Percentiles rank a stretch among this genome's conserved stretches.
Evolutionary conservation across 2,797 vertebrate genomes (phyloP).

Genomic region (Pseudochirops cupreus): DNA sequence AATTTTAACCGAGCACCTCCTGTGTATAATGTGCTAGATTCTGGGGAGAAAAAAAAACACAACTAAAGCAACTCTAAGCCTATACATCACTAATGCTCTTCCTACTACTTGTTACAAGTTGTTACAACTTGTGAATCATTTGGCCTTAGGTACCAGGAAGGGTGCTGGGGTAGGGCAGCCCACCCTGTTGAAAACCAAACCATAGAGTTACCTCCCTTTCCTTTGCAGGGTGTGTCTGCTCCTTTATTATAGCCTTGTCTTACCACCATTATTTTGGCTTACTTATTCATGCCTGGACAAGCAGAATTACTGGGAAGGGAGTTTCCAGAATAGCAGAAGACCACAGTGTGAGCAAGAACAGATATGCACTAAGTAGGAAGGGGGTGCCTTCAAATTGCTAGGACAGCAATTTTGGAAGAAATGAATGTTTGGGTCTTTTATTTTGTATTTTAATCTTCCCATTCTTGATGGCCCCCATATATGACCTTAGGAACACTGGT

Average conservation of each 20-base stretch:
- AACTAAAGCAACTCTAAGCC: neutral
- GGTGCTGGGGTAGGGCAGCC: neutral
- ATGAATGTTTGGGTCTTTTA: neutral
- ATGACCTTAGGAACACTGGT: neutral
- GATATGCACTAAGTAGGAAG: neutral
- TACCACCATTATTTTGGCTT: neutral
- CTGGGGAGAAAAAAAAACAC: neutral
- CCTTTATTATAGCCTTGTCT: neutral
- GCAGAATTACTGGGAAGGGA: slow-evolving; percentile 3
- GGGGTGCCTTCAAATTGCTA: neutral
- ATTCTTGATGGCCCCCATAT: neutral
- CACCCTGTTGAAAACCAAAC: neutral
- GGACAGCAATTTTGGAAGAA: neutral
- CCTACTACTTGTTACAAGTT: neutral
- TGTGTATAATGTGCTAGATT: neutral
- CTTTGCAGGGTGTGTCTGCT: neutral
- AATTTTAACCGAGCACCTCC: neutral
- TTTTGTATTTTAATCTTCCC: neutral
- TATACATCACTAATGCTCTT: neutral
- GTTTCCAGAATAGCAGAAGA: neutral
- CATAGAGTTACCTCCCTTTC: neutral
- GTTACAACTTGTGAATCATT: neutral
- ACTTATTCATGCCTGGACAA: neutral
- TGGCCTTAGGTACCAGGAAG: neutral
- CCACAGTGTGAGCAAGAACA: neutral